Evolutionary conservation across 2,797 vertebrate genomes (phyloP).

Genomic region (Agapornis canus): DNA sequence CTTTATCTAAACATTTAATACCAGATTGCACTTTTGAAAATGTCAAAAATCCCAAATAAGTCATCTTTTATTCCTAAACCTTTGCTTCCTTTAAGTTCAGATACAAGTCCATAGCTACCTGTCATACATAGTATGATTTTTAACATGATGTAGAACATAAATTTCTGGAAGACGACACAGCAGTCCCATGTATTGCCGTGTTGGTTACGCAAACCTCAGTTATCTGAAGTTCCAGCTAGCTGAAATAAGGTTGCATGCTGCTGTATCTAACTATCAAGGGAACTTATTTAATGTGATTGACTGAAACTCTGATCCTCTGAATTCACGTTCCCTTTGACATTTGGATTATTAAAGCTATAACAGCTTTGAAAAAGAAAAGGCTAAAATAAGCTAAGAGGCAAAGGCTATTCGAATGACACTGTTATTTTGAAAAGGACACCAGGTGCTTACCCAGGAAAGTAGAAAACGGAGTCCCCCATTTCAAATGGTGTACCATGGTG

Average conservation of each 20-base stretch:
- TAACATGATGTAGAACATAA: neutral
- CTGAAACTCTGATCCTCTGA: conserved; percentile 31
- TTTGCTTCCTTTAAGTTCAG: neutral
- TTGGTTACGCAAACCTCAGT: neutral
- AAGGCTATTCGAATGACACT: neutral
- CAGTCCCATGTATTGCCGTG: neutral
- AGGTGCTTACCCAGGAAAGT: neutral
- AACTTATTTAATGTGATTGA: conserved; percentile 56
- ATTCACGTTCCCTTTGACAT: conserved; percentile 42
- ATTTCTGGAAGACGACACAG: neutral
- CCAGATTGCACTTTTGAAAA: neutral
- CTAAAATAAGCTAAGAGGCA: conserved; percentile 32
- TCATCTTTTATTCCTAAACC: neutral
- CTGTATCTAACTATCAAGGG: conserved; percentile 9
- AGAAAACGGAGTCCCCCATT: neutral
- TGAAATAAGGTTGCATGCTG: neutral
- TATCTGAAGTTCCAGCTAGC: neutral
- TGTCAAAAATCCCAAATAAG: neutral
- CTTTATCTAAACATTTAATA: neutral
- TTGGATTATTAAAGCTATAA: conserved; percentile 50
- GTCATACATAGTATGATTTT: accelerated
- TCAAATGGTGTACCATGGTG: accelerated
- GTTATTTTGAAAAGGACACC: neutral
- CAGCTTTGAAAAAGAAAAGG: conserved; percentile 23
- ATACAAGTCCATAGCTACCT: neutral